These are phyloP conservation scores for Alligator mississippiensis DNA, from an alignment of 2,113 vertebrate genomes.

Conservation along the genomic window DNA sequence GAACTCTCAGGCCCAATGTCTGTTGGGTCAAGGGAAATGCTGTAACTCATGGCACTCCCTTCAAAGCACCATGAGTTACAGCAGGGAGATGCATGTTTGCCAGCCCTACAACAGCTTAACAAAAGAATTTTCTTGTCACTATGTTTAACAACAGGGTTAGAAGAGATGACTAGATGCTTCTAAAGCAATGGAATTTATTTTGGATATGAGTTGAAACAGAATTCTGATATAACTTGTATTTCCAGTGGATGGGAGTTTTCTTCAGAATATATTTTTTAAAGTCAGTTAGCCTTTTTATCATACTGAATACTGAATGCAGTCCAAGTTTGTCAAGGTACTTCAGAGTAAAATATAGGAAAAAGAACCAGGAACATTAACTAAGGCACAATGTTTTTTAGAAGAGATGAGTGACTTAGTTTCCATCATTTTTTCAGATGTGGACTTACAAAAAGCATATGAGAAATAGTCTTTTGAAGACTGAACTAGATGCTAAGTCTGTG, in stretches of 20 bases:
- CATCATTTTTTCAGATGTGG: background rate
- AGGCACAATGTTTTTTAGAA: background rate
- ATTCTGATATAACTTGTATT: too few relatives aligned
- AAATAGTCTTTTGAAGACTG: constrained; percentile 3
- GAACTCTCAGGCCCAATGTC: too few relatives aligned
- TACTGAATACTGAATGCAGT: background rate
- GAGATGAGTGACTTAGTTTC: constrained; percentile 4
- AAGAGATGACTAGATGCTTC: too few relatives aligned
- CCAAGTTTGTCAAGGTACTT: background rate
- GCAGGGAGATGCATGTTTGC: too few relatives aligned
- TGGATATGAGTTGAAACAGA: too few relatives aligned
- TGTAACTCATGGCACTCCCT: too few relatives aligned
- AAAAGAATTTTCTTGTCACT: too few relatives aligned
- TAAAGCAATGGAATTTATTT: too few relatives aligned
- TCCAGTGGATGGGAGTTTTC: background rate
- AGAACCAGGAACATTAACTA: background rate
- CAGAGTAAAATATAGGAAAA: background rate
- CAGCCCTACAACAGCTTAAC: too few relatives aligned
- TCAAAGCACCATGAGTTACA: too few relatives aligned
- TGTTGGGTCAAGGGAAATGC: too few relatives aligned
- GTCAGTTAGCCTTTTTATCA: background rate
- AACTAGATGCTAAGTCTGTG: constrained; percentile 8
- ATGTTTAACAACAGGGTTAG: too few relatives aligned
- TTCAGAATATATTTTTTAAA: background rate
- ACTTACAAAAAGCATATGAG: background rate